A percentile compares a stretch with the other conserved stretches of the same genome.
Evolutionary conservation across 1,140 invertebrate species (phyloP).

Genomic region (Olivierus martensii): DNA sequence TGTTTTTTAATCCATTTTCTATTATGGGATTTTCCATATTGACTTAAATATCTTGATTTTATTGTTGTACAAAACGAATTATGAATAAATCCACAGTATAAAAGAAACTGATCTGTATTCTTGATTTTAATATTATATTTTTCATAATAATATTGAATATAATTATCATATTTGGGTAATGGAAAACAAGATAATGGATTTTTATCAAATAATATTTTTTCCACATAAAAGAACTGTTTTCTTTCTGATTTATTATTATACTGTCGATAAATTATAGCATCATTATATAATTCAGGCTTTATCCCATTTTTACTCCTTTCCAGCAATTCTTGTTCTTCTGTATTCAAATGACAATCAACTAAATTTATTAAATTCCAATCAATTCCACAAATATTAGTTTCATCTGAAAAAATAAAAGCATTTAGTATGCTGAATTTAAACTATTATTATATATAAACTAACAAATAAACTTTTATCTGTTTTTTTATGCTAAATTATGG

Average conservation of each 20-base stretch:
- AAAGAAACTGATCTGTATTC: conserved; percentile 50
- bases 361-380: no score
- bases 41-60: conserved; percentile 6
- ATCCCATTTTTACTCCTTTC: no score
- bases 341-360: no score
- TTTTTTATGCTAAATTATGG: no score
- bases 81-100: not conserved
- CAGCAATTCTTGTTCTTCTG: no score
- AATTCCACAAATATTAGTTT: no score
- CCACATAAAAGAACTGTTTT: not conserved
- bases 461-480: no score
- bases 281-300: no score
- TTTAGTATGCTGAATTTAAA: no score
- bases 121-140: conserved; percentile 90
- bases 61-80: not conserved
- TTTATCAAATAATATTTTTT: conserved; percentile 41
- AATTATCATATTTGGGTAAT: conserved; percentile 57
- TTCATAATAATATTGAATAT: conserved; percentile 82
- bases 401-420: no score
- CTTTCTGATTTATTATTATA: not conserved
- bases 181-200: conserved; percentile 84
- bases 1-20: conserved; percentile 3
- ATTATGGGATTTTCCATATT: not conserved
- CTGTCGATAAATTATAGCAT: not conserved
- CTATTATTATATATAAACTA: no score